Evolutionary conservation across 1,140 invertebrate species (phyloP), one percentile per base, ranked within the genome.

Genomic region (Asobara japonica): DNA sequence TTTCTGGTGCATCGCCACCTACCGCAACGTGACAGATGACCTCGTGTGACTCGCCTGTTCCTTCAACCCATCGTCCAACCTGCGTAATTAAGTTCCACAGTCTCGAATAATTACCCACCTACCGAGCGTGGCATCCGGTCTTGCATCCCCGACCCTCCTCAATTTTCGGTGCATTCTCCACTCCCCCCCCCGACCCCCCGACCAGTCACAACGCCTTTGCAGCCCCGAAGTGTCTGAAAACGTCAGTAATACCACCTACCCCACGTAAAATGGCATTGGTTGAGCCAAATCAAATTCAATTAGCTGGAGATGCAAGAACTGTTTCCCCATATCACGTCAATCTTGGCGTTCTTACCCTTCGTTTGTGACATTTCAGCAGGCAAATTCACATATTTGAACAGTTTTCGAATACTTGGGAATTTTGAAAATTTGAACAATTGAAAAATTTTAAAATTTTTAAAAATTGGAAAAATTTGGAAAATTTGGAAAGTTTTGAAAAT

Each of bases 71-170:
- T 10, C 27, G 65, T 67, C 69, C 48, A 71, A 71, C 67, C 77
- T 76, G 73, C 77, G 78, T 82, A 81, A 82, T 80, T 78, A 81
- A 81, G 77, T 80, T 81, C 60, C 72, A 71, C 76, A 73, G 66
- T 76, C 74, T 68, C 74, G 77, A 79, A 78, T 80, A 80, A 82
- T 82, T 82, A 80, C 68, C 78, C 67, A 79, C 68, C 79, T 74
- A 65, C 74, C 77, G 71, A 78, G 77, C 77, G 77, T 80, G 74
- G 78, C 78, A 79, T 82, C 78, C 79, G 78, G 77, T 72, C 66
- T 71, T 36, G 11, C 13, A 74, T 74, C 74, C 77, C 77, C 56
- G 70, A 78, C 76, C 73, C 80, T 75, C 71, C 69, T 80, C 73
- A 76, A 76, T 79, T 79, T n/a, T 77, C 70, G 74, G 20, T 20